Base-by-base conservation (phyloP, 2,888 invertebrate genomes). In the Nomada lathburiana region DNA sequence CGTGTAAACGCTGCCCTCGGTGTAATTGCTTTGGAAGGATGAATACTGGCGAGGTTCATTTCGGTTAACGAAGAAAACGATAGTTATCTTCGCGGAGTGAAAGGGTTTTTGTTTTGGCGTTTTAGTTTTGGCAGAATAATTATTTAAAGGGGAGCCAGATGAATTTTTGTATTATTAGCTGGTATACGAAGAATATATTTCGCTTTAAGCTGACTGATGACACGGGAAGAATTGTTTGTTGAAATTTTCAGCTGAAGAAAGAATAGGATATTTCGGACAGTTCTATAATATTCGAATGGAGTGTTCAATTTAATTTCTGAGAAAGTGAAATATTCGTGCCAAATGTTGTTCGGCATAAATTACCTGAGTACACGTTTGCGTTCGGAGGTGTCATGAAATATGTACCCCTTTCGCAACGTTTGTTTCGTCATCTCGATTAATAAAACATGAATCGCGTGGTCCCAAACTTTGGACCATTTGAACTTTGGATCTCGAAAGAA, bases 21-120 rank as follows among this genome's bases (percentile, higher is more conserved):
- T 26, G 52, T 67, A 67, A 67, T 67, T 67, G 52, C n/a, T 36
- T 29, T 7, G 5, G 68, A 36, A 67, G 2, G 67, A 67, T 42
- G 68, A 55, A 42, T 42, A 53, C 36, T 5, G 36, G 36, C 11
- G 23, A 23, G 55, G 2, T 1, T n/a, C 4, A n/a, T 50, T 7
- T 13, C 16, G 55, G 23, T 55, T 42, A 55, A 68, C 42, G 55
- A 68, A 55, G 42, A 23, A 68, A 42, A 55, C 18, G 42, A 2
- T 53, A 9, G 20, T 67, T 53, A 52, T 67, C n/a, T n/a, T 53
- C 53, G 29, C 36, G 53, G 16, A 18, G 1, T 9, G 36, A 4
- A 36, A 29, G 50, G 47, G 29, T 5, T 36, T 0, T 36, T 36
- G 26, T 36, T 36, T 36, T 7, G 5, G 50, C 4, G 26, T 9